Conservation (phyloP, 23 tunicate species). For the Trididemnum clinides region DNA sequence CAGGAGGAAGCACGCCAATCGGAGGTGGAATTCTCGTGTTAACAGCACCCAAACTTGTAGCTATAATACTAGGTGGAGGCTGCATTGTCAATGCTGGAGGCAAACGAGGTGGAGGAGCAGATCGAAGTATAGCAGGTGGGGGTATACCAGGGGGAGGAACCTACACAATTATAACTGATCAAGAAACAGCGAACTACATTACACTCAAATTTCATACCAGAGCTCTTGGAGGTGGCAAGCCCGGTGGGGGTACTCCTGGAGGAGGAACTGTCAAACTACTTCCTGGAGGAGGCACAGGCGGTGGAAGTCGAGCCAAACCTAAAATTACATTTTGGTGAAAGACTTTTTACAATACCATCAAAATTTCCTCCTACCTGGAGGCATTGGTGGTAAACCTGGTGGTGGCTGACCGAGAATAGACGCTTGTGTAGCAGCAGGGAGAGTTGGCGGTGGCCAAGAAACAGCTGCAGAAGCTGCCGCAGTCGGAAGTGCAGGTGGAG, state of each 20-base stretch:
- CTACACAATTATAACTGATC: not conserved
- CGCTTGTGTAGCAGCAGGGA: slow-evolving; percentile 37
- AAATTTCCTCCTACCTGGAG: slow-evolving; percentile 42
- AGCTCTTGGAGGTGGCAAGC: slow-evolving; percentile 57
- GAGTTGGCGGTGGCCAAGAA: slow-evolving; percentile 42
- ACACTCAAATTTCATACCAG: not conserved
- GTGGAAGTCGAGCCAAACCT: not conserved
- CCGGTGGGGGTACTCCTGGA: slow-evolving; percentile 75
- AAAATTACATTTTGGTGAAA: not conserved
- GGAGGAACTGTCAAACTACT: slow-evolving; percentile 53
- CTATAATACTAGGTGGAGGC: slow-evolving; percentile 22
- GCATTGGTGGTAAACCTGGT: slow-evolving; percentile 39
- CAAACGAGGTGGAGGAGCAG: slow-evolving; percentile 47
- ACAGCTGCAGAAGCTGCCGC: slow-evolving; percentile 22
- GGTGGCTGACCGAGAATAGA: slow-evolving; percentile 59
- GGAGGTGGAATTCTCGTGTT: slow-evolving; percentile 72
- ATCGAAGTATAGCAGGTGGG: slow-evolving; percentile 46
- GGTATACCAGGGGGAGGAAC: slow-evolving; percentile 81
- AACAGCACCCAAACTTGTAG: slow-evolving; percentile 30
- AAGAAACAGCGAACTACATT: not conserved
- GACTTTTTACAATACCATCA: not conserved
- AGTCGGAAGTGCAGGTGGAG: slow-evolving; percentile 48
- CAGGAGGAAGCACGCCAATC: slow-evolving; percentile 63
- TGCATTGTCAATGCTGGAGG: slow-evolving; percentile 37
- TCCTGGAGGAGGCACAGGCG: slow-evolving; percentile 16